phyloP scores from a whole-genome alignment of 2,797 vertebrate genomes.

The Lithobates pipiens region DNA sequence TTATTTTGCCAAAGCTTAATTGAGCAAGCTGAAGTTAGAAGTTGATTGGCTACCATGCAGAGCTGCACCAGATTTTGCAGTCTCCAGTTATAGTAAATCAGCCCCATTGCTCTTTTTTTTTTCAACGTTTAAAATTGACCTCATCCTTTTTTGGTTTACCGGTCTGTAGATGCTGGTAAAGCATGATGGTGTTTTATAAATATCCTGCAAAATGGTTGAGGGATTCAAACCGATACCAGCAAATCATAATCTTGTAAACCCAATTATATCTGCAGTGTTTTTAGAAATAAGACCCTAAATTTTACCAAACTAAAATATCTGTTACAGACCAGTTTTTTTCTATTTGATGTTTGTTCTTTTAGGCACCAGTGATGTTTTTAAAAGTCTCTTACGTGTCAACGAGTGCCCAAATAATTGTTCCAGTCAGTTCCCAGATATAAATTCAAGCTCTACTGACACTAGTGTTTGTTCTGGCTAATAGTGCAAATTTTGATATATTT shows the following conservation, averaged over 20 bases:
- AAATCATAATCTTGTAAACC: neutral
- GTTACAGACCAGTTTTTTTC: neutral
- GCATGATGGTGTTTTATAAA: neutral
- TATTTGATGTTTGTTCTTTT: neutral
- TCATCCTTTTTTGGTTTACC: too few relatives aligned
- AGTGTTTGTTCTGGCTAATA: slow-evolving; percentile 36
- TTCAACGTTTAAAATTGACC: neutral
- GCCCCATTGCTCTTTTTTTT: neutral
- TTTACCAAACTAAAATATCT: neutral
- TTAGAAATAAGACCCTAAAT: neutral
- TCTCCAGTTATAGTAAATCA: too few relatives aligned
- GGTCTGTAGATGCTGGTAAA: too few relatives aligned
- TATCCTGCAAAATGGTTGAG: neutral
- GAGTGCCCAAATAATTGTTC: slow-evolving; percentile 11
- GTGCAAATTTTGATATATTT: slow-evolving; percentile 10
- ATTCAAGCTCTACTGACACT: slow-evolving; percentile 26
- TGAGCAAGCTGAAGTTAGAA: too few relatives aligned
- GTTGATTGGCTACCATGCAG: too few relatives aligned
- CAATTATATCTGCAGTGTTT: neutral
- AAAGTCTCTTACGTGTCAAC: slow-evolving; percentile 17
- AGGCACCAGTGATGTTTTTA: neutral
- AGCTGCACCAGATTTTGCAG: too few relatives aligned
- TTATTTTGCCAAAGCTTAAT: too few relatives aligned
- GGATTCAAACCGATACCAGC: neutral
- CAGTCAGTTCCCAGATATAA: slow-evolving; percentile 42